Evolutionary conservation across 2,113 vertebrate species (phyloP).

Genomic region (Pelusios castaneus): DNA sequence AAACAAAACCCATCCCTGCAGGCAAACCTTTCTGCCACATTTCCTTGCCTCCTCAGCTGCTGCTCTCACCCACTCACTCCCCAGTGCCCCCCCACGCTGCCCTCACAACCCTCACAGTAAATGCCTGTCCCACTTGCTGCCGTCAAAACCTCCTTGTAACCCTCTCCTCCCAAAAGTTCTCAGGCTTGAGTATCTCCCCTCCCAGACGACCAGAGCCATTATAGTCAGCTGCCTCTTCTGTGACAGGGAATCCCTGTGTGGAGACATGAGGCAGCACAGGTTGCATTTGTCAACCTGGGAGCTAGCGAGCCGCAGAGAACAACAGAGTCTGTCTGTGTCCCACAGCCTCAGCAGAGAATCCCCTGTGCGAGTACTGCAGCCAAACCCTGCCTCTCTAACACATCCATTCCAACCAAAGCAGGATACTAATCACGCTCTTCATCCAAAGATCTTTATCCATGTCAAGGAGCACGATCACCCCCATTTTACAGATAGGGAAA

Average conservation of each 20-base stretch:
- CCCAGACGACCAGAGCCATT: neutral
- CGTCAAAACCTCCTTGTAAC: neutral
- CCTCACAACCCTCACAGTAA: neutral
- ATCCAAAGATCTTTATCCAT: neutral
- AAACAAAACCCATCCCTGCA: neutral
- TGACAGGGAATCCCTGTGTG: neutral
- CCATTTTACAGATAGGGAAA: neutral
- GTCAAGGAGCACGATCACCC: neutral
- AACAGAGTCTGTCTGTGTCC: neutral
- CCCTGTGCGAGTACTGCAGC: neutral
- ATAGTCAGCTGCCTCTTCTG: neutral
- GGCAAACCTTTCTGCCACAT: neutral
- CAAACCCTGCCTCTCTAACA: neutral
- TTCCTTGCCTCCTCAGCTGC: neutral
- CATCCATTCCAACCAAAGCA: neutral
- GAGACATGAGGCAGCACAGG: neutral
- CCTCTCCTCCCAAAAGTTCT: neutral
- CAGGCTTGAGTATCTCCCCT: neutral
- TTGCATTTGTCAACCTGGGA: neutral
- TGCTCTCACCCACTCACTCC: neutral
- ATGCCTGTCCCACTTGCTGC: neutral
- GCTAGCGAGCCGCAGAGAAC: neutral
- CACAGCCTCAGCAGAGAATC: neutral
- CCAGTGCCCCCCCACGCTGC: neutral
- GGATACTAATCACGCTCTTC: neutral